Conservation (phyloP, 37 sponge, comb jelly and placozoan species). For the Cliona cf. orientalis region DNA sequence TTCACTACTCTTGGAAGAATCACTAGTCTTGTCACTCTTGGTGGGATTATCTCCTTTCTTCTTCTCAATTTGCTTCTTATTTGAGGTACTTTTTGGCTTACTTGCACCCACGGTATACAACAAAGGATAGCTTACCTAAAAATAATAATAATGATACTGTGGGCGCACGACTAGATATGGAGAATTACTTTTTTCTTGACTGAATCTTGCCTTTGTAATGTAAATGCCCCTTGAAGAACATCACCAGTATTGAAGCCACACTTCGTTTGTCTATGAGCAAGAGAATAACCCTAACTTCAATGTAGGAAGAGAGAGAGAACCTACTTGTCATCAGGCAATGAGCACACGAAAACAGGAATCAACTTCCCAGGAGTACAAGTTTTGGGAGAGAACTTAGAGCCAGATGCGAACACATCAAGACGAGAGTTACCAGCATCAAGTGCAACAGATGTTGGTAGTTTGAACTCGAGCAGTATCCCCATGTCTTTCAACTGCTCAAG, state of each 20-base stretch:
- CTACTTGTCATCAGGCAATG: conserved; percentile 80
- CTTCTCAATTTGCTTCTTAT: background rate
- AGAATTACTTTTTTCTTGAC: conserved; percentile 62
- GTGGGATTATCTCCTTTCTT: background rate
- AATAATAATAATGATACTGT: background rate
- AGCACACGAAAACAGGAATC: conserved; percentile 46
- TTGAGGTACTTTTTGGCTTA: conserved; percentile 20
- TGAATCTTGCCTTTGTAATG: conserved; percentile 49
- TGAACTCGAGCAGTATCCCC: conserved; percentile 56
- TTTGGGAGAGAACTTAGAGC: conserved; percentile 37
- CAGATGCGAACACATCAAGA: background rate
- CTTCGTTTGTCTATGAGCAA: conserved; percentile 20
- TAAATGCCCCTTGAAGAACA: conserved; percentile 50
- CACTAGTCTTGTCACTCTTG: background rate
- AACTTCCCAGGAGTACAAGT: conserved; percentile 25
- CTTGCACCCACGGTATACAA: conserved; percentile 56
- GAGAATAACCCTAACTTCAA: background rate
- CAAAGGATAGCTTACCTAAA: conserved; percentile 63
- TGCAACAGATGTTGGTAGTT: conserved; percentile 51
- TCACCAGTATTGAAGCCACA: conserved; percentile 42
- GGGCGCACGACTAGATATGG: background rate
- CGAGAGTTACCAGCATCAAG: conserved; percentile 55
- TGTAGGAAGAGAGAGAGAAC: background rate
- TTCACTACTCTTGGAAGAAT: background rate
- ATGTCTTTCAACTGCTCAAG: conserved; percentile 72